Percentiles rank a stretch among this genome's conserved stretches.
Conservation (phyloP, 2,797 vertebrate genomes). For the Capromys pilorides region DNA sequence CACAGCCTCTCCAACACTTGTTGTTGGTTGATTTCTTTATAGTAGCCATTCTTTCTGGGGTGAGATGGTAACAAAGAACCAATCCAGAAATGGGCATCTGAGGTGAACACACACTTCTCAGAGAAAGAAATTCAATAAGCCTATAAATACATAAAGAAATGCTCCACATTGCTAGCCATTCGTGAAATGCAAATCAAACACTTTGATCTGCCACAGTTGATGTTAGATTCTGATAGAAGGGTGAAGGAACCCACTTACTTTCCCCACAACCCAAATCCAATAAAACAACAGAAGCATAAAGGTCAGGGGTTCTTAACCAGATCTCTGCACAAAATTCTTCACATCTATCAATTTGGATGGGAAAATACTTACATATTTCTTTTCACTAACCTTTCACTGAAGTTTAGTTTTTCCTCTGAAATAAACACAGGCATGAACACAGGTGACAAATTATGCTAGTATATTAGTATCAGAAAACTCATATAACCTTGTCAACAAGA, state of each 20-base stretch:
- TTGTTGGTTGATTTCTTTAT: too few relatives aligned
- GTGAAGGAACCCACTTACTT: constrained; percentile 4
- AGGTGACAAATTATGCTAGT: background rate
- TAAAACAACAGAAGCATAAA: constrained; percentile 24
- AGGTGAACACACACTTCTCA: too few relatives aligned
- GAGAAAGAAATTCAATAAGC: too few relatives aligned
- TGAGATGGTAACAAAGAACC: too few relatives aligned
- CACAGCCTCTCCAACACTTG: too few relatives aligned
- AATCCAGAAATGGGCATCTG: too few relatives aligned
- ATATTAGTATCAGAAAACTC: background rate
- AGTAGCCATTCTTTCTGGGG: too few relatives aligned
- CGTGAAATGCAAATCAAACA: too few relatives aligned
- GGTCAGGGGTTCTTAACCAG: background rate
- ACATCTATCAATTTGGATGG: background rate
- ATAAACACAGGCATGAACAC: background rate
- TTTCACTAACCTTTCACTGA: background rate
- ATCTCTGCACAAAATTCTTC: background rate
- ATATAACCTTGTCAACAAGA: constrained; percentile 24
- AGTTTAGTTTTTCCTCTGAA: constrained; percentile 31
- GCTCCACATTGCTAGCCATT: too few relatives aligned
- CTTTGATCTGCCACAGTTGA: too few relatives aligned
- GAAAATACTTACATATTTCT: constrained; percentile 25
- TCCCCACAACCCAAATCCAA: background rate
- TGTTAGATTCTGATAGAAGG: constrained; percentile 39
- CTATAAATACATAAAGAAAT: too few relatives aligned